phyloP scores from a whole-genome alignment of 1,140 invertebrate genomes.

The Solenopsis fugax region DNA sequence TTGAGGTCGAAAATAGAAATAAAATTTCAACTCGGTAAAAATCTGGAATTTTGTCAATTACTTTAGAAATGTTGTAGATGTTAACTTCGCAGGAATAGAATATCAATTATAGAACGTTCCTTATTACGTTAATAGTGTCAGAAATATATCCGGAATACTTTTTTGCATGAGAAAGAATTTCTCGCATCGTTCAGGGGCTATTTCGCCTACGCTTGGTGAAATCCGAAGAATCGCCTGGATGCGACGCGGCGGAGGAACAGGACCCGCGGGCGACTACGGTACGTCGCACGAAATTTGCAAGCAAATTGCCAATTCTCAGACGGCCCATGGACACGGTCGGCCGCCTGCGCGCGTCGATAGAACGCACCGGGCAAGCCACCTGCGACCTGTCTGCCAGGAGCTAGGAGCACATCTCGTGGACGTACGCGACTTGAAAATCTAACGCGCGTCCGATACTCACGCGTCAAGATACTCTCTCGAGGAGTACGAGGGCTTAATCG shows the following conservation, averaged over 20 bases:
- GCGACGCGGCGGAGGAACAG: conserved; percentile 19
- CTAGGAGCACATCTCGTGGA: conserved; percentile 44
- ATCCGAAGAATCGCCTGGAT: conserved; percentile 52
- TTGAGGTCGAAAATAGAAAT: neutral
- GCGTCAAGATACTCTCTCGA: neutral
- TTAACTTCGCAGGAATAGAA: neutral
- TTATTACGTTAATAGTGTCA: neutral
- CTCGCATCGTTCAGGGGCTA: conserved; percentile 8
- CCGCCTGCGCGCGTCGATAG: conserved; percentile 68
- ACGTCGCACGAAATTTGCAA: conserved; percentile 84
- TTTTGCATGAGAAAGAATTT: neutral
- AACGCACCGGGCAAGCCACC: conserved; percentile 51
- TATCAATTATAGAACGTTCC: neutral
- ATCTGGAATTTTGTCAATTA: neutral
- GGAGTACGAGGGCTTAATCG: neutral
- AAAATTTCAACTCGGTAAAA: no score
- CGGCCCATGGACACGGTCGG: conserved; percentile 75
- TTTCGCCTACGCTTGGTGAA: conserved; percentile 39
- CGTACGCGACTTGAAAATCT: conserved; percentile 16
- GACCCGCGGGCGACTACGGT: conserved; percentile 59
- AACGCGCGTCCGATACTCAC: neutral
- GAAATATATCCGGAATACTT: neutral
- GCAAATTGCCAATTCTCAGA: conserved; percentile 86
- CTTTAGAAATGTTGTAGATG: neutral
- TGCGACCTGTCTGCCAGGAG: conserved; percentile 64